Conservation (phyloP, 2,888 invertebrate genomes). For the Tachina fera region DNA sequence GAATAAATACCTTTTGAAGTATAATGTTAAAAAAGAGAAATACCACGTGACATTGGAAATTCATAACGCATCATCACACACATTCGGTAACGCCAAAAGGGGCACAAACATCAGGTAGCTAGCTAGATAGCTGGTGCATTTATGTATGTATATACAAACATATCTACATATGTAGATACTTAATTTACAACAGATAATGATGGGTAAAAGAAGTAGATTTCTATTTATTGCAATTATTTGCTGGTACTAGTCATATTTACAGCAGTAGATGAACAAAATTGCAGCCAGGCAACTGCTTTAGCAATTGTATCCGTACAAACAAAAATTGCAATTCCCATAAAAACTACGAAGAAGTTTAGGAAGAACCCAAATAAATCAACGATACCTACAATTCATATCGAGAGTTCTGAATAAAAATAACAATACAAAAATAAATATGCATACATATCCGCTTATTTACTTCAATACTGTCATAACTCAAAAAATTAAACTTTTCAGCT, state of each 20-base stretch:
- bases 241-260: too few species aligned
- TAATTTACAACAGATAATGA: not conserved
- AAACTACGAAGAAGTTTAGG: conserved; percentile 53
- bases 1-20: conserved; percentile 43
- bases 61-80: conserved; percentile 58
- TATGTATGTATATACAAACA: not conserved
- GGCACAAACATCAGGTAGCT: conserved; percentile 2
- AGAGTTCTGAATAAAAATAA: not conserved
- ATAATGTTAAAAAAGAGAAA: conserved; percentile 36
- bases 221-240: not conserved
- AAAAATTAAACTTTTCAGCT: too few species aligned
- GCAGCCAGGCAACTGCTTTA: too few species aligned
- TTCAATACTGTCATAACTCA: too few species aligned
- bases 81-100: conserved; percentile 59
- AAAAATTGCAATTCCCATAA: conserved; percentile 2
- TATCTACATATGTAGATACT: not conserved
- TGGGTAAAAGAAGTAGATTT: conserved; percentile 12
- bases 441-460: too few species aligned
- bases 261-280: too few species aligned
- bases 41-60: conserved; percentile 69
- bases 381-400: conserved; percentile 26
- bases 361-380: conserved; percentile 37
- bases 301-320: too few species aligned
- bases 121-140: not conserved
- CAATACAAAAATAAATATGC: not conserved